A percentile compares a stretch with the other conserved stretches of the same genome.
phyloP scores from a whole-genome alignment of 53 echinoderm and acorn worm species.

The Astropecten irregularis region DNA sequence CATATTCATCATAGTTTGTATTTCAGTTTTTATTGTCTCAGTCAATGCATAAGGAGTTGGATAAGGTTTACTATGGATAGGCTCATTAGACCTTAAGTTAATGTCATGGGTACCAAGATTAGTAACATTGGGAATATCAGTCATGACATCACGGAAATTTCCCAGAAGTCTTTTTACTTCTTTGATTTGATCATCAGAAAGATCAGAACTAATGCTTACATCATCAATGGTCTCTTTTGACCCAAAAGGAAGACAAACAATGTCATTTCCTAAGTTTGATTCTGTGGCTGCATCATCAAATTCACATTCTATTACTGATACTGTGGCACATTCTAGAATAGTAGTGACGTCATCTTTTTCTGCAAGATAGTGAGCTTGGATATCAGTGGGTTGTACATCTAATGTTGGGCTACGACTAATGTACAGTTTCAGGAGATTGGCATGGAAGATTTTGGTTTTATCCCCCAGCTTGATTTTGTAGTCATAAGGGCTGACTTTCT shows the following conservation, averaged over 20 bases:
- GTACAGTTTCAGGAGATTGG: background rate
- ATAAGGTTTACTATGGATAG: conserved; percentile 4
- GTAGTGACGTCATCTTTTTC: background rate
- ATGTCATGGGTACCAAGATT: background rate
- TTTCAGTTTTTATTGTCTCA: background rate
- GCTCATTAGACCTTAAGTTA: background rate
- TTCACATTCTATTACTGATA: conserved; percentile 13
- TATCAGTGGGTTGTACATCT: background rate
- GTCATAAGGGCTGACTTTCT: background rate
- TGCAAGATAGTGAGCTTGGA: background rate
- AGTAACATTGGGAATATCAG: background rate
- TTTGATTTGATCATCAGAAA: background rate
- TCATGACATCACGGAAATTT: background rate
- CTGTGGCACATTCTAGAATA: background rate
- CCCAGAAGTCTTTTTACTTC: background rate
- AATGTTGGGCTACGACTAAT: background rate
- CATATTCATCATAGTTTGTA: background rate
- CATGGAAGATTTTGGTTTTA: background rate
- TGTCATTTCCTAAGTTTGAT: background rate
- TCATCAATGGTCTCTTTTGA: background rate
- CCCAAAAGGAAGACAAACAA: background rate
- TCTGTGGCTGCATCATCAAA: background rate
- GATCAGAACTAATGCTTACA: background rate
- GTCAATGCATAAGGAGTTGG: background rate
- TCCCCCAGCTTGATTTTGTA: background rate